Evolutionary conservation across 2,113 vertebrate species (phyloP), one percentile per base, ranked within the genome.

Genomic region (Odontesthes bonariensis): DNA sequence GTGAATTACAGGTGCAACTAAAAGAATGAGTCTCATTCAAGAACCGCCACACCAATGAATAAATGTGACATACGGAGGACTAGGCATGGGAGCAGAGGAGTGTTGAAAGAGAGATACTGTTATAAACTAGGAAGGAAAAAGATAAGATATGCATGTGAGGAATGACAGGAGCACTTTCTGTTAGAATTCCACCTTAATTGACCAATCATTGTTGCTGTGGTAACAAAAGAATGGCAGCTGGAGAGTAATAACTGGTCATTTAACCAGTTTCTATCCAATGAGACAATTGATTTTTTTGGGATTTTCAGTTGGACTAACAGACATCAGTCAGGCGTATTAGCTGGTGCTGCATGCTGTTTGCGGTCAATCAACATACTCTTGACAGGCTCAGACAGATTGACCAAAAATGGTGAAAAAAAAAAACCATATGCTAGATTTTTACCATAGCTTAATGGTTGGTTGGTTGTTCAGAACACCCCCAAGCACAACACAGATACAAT

Each of bases 161-260:
- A 82, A 78, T 40, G 81, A 79, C 56, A 58, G 58, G 40, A 88
- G 55, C 1, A 67, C 62, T 90, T 91, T 90, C 91, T 91, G 88
- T 85, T 88, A 79, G 75, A 87, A 89, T 89, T 91, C 88, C 89
- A 85, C 82, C 81, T 58, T 79, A 88, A 84, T 63, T 90, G 88
- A 89, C 90, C 87, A 69, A 85, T 88, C 44, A 70, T 70, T 77
- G 91, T 89, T 85, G 70, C 87, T 77, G 23, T 82, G 87, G 89
- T 49, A 89, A 91, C 89, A 53, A 72, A 75, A 33, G 59, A 77
- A 75, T 23, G 11, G 62, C 63, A 58, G 58, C 11, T 49, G 52
- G 56, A 73, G 81, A 69, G 70, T 53, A 86, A 88, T 87, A 76
- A 61, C 77, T 82, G 79, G 72, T 84, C 76, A 86, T 89, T 78